Percentiles rank a stretch among this genome's conserved stretches.
Conservation (phyloP, 2,797 vertebrate genomes). For the Mormyrops attenuatus region DNA sequence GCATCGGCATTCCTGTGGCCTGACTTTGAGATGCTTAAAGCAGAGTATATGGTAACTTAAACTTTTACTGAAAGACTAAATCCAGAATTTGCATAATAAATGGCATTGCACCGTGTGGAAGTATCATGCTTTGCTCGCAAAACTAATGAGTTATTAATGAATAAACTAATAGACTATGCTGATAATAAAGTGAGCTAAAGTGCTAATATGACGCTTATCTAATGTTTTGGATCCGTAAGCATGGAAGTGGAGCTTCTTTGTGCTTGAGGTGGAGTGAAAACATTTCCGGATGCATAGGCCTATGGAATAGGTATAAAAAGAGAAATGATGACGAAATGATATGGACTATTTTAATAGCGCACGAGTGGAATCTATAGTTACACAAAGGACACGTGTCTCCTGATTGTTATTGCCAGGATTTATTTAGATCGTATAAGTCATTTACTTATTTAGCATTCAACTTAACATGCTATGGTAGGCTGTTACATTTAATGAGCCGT, state of each 20-base stretch:
- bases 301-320: constrained; percentile 38
- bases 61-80: neutral
- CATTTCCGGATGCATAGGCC: constrained; percentile 30
- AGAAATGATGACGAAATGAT: constrained; percentile 46
- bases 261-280: neutral
- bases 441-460: neutral
- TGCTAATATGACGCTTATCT: neutral
- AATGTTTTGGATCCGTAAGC: neutral
- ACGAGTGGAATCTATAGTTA: constrained; percentile 37
- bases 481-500: neutral
- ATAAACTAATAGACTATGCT: neutral
- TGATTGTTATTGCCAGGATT: neutral
- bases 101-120: neutral
- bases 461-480: neutral
- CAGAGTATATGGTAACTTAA: neutral
- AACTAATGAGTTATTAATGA: neutral
- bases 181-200: neutral
- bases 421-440: neutral
- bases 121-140: neutral
- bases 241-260: neutral
- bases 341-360: constrained; percentile 46
- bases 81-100: neutral
- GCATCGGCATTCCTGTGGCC: constrained; percentile 45
- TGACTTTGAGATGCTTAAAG: constrained; percentile 19
- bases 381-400: neutral